Base-by-base conservation (phyloP, 2,888 invertebrate species). In the Drosophila cracens region DNA sequence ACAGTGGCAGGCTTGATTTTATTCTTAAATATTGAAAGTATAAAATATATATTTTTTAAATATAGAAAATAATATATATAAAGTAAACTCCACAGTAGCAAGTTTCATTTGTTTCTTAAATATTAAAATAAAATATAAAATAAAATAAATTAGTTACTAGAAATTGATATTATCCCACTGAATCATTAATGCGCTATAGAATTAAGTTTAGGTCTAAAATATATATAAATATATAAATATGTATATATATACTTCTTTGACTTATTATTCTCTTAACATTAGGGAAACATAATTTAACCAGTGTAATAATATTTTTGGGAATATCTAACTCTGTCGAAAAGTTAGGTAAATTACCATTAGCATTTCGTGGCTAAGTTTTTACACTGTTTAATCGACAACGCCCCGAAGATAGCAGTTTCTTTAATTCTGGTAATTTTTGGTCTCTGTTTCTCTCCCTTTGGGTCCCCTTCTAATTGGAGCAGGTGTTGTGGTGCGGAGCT, bases 401-500 rank as follows among this genome's bases (percentile, higher is more conserved):
- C 25, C 13, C 16, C 25, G 18, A 48, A 21, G 25, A n/a, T n/a
- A 27, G 25, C 25, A 18, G 11, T 13, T 58, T 29, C 4, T 5
- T 36, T 27, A 16, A 6, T 16, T 18, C 13, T 21, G 3, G 33
- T 34, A n/a, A 18, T 33, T 21, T 54, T 29, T 34, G 54, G 25
- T 21, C 38, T 48, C 38, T 33, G 6, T 21, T 43, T 10, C 40
- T 16, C 25, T 16, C 43, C 57, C 59, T 79, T 80, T 80, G 66
- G 74, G 58, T 27, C 57, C 25, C 63, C 43, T 6, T 65, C 70
- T 84, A 82, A 81, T 82, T 81, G 83, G 85, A 69, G 54, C 76
- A 84, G 87, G 74, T 84, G 87, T 66, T 82, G 83, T 68, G 66
- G 48, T 21, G n/a, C 43, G 53, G 27, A 59, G 77, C 27, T 59